Conservation (phyloP, 2,888 invertebrate genomes). For the Rambutsinella grinnellia region DNA sequence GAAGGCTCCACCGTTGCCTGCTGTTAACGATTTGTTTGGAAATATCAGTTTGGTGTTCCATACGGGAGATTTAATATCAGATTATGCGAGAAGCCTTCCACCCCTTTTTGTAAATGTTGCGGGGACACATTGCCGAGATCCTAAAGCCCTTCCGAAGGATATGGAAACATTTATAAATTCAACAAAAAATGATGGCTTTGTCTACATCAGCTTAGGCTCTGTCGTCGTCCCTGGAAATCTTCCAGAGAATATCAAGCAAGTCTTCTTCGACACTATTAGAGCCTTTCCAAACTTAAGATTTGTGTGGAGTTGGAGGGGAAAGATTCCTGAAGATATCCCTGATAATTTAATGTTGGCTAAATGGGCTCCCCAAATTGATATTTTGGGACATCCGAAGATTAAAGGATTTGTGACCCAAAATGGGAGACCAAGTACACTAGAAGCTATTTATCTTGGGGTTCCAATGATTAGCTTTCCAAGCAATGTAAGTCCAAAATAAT, state of each 20-base stretch:
- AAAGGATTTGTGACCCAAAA: conserved; percentile 48
- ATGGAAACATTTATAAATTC: too few species aligned
- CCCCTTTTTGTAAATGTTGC: conserved; percentile 26
- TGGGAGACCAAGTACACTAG: conserved; percentile 44
- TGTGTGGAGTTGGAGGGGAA: conserved; percentile 65
- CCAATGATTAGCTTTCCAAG: conserved; percentile 50
- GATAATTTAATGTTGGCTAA: conserved; percentile 58
- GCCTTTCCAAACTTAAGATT: conserved; percentile 44
- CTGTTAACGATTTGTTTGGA: not conserved
- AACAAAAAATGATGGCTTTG: too few species aligned
- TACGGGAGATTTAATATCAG: conserved; percentile 15
- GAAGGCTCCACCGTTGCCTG: not conserved
- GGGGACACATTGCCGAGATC: conserved; percentile 5
- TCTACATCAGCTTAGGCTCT: too few species aligned
- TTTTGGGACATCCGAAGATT: too few species aligned
- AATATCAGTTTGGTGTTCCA: too few species aligned
- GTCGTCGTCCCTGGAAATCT: too few species aligned
- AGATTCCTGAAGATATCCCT: conserved; percentile 44
- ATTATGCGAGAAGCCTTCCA: conserved; percentile 12
- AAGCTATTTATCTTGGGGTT: conserved; percentile 46
- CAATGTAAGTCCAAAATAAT: conserved; percentile 18
- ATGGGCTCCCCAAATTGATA: conserved; percentile 66
- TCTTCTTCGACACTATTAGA: conserved; percentile 45
- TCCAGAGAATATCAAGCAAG: too few species aligned
- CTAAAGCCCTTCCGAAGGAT: not conserved